Evolutionary conservation across 2,888 invertebrate genomes (phyloP).

Genomic region (Ernsta delagoae): DNA sequence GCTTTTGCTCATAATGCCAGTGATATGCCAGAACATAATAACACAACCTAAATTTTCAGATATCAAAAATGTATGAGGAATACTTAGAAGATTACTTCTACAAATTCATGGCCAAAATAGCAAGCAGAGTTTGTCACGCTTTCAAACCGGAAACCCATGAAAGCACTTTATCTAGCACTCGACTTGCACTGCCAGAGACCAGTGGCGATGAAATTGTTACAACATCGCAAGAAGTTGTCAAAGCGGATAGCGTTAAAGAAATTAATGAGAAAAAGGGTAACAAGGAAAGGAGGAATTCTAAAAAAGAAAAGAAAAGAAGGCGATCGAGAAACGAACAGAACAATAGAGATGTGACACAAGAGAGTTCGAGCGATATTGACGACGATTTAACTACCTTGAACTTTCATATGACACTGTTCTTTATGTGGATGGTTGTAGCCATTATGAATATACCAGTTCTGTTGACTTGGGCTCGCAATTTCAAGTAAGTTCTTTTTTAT

Average conservation of each 20-base stretch:
- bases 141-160: conserved; percentile 53
- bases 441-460: conserved; percentile 89
- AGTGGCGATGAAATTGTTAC: conserved; percentile 21
- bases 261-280: conserved; percentile 9
- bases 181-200: conserved; percentile 36
- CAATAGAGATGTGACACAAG: conserved; percentile 42
- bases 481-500: conserved; percentile 85
- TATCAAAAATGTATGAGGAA: conserved; percentile 91
- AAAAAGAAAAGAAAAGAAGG: conserved; percentile 16
- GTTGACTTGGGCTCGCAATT: conserved; percentile 92
- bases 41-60: conserved; percentile 70
- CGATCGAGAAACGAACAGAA: conserved; percentile 39
- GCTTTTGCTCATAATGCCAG: no score
- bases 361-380: conserved; percentile 45
- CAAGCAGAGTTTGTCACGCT: conserved; percentile 58
- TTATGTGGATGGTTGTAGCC: conserved; percentile 87
- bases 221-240: conserved; percentile 45
- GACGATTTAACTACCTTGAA: conserved; percentile 83
- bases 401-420: conserved; percentile 90
- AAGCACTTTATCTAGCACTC: conserved; percentile 44
- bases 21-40: not conserved
- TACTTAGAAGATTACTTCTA: conserved; percentile 87
- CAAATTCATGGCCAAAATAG: conserved; percentile 72
- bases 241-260: conserved; percentile 21
- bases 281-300: not conserved